Evolutionary conservation across 2,113 vertebrate species (phyloP), one percentile per base, ranked within the genome.

Genomic region (Xyliphius kryptos): DNA sequence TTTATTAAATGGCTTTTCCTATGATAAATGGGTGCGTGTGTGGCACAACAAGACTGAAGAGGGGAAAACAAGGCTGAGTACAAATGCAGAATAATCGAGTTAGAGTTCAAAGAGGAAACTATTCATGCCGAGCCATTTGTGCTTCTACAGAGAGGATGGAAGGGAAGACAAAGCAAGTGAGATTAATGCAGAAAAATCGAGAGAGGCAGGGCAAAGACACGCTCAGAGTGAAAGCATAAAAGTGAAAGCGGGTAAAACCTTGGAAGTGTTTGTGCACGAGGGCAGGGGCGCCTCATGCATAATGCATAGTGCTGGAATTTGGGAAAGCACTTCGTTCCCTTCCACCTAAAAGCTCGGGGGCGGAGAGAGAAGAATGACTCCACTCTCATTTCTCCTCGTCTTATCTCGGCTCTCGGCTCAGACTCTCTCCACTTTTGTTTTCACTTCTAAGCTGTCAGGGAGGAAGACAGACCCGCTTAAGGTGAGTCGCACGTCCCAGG

Each of bases 21-120:
- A 50, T 68, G 88, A 86, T 82, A 87, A 77, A 83, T 84, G n/a
- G 43, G 78, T 81, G 78, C 82, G 81, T 50, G 16, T 49, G 21
- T 9, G 38, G 40, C 12, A 46, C 38, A 47, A 46, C 16, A 56
- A 58, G 40, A n/a, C 58, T 49, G 41, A 43, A 50, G 36, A 20
- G 20, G 36, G 13, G 16, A 84, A 78, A 82, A 82, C 71, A 81
- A 57, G 36, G 36, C n/a, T 1, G 9, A 49, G 52, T 20, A 61
- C 40, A 83, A 81, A 85, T 73, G 76, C 74, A 79, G 74, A 69
- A 77, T 87, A 90, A 93, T 86, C 81, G 83, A 86, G 82, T 91
- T 89, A 89, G 80, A 73, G 76, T 80, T 71, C 82, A 78, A 74
- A 80, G 73, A 90, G 79, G 81, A 88, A 90, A 87, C 81, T 74